Evolutionary conservation across 2,113 vertebrate species (phyloP), one percentile per base, ranked within the genome.

Genomic region (Plecturocebus donacophilus): DNA sequence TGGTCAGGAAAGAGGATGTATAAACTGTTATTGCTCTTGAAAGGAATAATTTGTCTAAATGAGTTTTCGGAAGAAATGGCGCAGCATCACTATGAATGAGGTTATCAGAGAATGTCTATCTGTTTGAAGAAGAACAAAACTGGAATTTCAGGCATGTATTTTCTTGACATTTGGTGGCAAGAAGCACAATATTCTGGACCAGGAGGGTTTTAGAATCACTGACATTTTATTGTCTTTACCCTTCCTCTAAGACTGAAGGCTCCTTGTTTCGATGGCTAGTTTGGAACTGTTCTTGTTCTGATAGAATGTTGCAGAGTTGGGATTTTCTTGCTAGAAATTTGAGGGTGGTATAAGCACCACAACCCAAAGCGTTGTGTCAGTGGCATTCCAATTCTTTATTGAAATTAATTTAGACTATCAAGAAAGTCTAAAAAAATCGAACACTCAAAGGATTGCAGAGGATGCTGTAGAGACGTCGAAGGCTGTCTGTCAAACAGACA

Each of bases 1-100:
- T 80, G 75, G 81, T 92, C 96, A 81, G 81, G 61, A 84, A 54
- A 93, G 25, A 25, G 35, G 49, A 84, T 75, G 61, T 45, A 14
- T 25, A 88, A 73, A 49, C 13, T 10, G 32, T 32, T 80, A 82
- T 92, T 54, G 64, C 54, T 79, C 80, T 93, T 58, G 75, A 81
- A 96, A 96, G 81, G 75, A 73, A 66, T 86, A 87, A 58, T 95
- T 98, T 85, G 49, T 90, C 71, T 96, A 94, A 96, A 86, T 38
- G 83, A 58, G 9, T 47, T 81, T 95, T 96, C 8, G 87, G 73
- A 73, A 97, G 85, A 94, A 94, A 64, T 13, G 58, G 71, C 23
- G 23, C 30, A 61, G 54, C 38, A 6, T 80, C 68, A 68, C 42
- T 12, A 7, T 82, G 89, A 94, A 94, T 23, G 77, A 81, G 56